These are phyloP conservation scores for Regulus satrapa DNA, from an alignment of 2,113 vertebrate genomes.

Conservation along the genomic window DNA sequence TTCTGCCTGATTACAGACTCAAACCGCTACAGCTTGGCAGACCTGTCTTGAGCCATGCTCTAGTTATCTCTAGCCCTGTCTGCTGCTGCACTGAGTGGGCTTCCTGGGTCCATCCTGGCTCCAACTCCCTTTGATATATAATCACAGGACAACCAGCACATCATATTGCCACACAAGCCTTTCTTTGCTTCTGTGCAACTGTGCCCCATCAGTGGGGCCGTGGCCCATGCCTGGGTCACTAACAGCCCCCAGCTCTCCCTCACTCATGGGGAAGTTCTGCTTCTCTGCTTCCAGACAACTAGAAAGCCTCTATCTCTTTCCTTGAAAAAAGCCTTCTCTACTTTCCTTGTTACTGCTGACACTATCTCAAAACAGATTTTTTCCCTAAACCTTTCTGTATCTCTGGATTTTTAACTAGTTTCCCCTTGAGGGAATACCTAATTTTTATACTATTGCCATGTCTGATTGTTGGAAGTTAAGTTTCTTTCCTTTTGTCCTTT, in stretches of 20 bases:
- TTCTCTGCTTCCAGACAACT: background rate
- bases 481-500: too few species aligned
- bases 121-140: background rate
- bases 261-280: background rate
- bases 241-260: background rate
- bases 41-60: background rate
- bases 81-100: background rate
- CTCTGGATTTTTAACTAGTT: background rate
- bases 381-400: background rate
- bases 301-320: background rate
- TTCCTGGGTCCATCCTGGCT: background rate
- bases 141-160: background rate
- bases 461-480: too few species aligned
- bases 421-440: background rate
- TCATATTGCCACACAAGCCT: fast-evolving
- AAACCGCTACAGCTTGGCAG: too few species aligned
- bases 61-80: background rate
- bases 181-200: background rate
- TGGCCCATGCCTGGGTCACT: background rate
- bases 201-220: background rate
- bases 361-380: background rate
- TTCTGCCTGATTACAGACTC: too few species aligned
- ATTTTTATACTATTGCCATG: background rate
- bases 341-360: background rate
- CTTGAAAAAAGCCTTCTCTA: too few species aligned